These are phyloP conservation scores for Drosophila sturtevanti DNA, from an alignment of 1,140 invertebrate genomes.

Conservation along the genomic window DNA sequence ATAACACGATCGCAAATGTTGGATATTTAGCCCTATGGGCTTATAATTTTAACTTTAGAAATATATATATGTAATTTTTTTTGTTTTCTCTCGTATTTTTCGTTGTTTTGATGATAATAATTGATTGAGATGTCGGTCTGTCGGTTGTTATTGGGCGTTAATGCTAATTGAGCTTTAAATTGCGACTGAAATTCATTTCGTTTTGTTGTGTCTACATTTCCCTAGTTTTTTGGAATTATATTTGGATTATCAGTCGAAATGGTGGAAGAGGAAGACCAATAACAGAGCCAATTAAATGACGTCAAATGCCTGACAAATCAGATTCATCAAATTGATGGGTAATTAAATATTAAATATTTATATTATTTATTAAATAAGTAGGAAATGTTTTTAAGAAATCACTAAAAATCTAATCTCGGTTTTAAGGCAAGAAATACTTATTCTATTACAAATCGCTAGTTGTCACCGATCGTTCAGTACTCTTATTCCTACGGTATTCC, in stretches of 20 bases:
- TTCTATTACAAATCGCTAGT: too few species aligned
- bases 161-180: constrained; percentile 10
- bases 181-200: constrained; percentile 24
- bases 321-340: constrained; percentile 31
- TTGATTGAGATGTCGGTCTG: background rate
- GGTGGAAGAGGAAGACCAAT: constrained; percentile 21
- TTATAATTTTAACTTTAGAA: background rate
- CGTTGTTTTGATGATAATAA: background rate
- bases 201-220: constrained; percentile 13
- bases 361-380: background rate
- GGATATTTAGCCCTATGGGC: background rate
- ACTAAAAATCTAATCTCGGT: too few species aligned
- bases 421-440: too few species aligned
- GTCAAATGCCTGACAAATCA: constrained; percentile 46
- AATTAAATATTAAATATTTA: background rate
- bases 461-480: too few species aligned
- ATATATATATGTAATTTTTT: too few species aligned
- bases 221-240: constrained; percentile 12
- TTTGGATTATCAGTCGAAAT: constrained; percentile 35
- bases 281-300: constrained; percentile 39
- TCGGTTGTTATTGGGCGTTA: constrained; percentile 3
- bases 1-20: background rate
- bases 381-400: too few species aligned
- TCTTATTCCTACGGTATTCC: too few species aligned
- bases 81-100: background rate